phyloP scores from a whole-genome alignment of 1,140 invertebrate genomes.

The Caenorhabditis remanei region DNA sequence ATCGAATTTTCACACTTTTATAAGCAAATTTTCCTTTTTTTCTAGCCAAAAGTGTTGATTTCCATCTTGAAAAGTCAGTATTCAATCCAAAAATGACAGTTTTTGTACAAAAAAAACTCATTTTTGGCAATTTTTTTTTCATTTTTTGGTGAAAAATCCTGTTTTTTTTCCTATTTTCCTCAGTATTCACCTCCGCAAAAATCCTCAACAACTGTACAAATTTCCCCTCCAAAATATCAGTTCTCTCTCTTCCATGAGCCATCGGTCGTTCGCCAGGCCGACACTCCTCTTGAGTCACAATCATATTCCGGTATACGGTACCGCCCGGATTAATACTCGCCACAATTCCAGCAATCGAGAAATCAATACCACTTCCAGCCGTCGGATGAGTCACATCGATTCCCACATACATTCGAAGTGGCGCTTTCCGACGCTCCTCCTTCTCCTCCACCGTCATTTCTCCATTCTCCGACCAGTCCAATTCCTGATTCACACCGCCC shows the following conservation, averaged over 20 bases:
- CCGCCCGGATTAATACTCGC: constrained; percentile 30
- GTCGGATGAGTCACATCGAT: constrained; percentile 41
- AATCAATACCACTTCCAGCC: constrained; percentile 7
- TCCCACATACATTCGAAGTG: constrained; percentile 22
- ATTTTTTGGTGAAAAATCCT: too few relatives aligned
- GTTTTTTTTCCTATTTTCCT: too few relatives aligned
- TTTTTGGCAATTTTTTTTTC: too few relatives aligned
- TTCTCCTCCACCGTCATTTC: constrained; percentile 10
- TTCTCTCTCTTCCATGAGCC: constrained; percentile 28
- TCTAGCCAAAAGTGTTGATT: too few relatives aligned
- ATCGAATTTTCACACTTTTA: too few relatives aligned
- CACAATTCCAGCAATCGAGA: background rate
- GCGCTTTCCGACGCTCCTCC: background rate
- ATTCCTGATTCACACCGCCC: constrained; percentile 19
- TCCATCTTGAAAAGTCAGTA: too few relatives aligned
- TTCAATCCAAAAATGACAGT: too few relatives aligned
- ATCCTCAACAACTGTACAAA: background rate
- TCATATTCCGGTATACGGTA: background rate
- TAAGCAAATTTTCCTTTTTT: too few relatives aligned
- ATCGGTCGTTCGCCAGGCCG: background rate
- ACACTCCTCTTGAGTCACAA: constrained; percentile 14
- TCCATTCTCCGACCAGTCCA: constrained; percentile 5
- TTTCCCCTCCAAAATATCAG: constrained; percentile 29
- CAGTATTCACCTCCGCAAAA: background rate
- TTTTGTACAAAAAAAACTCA: too few relatives aligned